phyloP scores from a whole-genome alignment of 1,140 invertebrate genomes.

The Procambarus virginalis region DNA sequence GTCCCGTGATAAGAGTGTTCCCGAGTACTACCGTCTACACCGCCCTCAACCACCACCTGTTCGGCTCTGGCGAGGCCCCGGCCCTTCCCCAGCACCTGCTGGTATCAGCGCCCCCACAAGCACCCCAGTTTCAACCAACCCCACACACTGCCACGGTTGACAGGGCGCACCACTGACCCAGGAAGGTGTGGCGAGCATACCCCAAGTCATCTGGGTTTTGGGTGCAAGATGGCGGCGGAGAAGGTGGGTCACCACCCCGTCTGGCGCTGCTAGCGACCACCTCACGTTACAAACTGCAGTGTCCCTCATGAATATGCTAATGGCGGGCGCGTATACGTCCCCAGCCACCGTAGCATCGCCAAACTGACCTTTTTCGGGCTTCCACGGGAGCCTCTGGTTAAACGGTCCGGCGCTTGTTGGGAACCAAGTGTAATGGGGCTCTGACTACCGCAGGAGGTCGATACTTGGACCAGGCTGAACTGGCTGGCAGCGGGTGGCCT shows the following conservation, averaged over 20 bases:
- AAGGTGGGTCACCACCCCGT: background rate
- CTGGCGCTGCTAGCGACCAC: background rate
- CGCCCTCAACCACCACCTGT: background rate
- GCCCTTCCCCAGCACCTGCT: background rate
- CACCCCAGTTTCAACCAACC: background rate
- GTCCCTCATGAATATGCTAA: background rate
- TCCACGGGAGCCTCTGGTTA: background rate
- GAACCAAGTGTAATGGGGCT: background rate
- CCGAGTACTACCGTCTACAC: background rate
- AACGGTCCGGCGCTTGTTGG: background rate
- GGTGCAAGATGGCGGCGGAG: background rate
- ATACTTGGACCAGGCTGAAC: background rate
- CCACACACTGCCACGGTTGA: background rate
- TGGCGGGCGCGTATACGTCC: background rate
- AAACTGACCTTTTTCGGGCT: background rate
- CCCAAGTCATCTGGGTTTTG: background rate
- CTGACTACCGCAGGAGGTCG: background rate
- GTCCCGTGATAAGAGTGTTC: no score
- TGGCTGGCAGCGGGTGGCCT: background rate
- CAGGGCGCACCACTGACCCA: background rate
- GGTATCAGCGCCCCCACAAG: background rate
- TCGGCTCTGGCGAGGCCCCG: background rate
- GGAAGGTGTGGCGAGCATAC: background rate
- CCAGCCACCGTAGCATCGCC: background rate
- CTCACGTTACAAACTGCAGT: background rate